Base-by-base conservation (phyloP, 2,797 vertebrate genomes). In the Varecia variegata region DNA sequence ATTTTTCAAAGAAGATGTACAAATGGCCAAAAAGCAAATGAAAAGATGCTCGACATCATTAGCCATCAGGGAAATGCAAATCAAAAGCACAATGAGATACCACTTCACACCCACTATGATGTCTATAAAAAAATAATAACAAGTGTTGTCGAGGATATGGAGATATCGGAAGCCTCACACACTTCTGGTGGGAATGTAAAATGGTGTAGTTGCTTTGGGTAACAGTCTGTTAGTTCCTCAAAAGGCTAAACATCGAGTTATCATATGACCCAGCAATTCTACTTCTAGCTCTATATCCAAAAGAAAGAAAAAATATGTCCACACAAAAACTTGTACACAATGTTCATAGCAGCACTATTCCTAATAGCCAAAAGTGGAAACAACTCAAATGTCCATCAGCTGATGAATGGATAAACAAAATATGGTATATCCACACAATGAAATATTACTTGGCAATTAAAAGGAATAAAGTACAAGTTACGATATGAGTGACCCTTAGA, bases 181-280 rank as follows among this genome's bases (percentile, higher is more conserved):
- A 94, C n/a, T 86, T 87, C 62, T 93, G 32, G 30, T 86, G 38
- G 43, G 30, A 91, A 83, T 94, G 21, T 77, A 90, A 95, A 94
- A 70, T 86, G 21, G n/a, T 52, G 30, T 62, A 35, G 11, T 56
- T 86, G 52, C 62, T 93, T 94, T 82, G 13, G 43, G 86, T 85
- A 94, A 94, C 45, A 76, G 35, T 79, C 47, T 87, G 38, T 13
- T 18, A 52, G 2, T 93, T 87, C 56, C 47, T 92, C 68, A 94
- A 62, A 94, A 86, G 35, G n/a, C n/a, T 91, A 47, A 92, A 70
- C 10, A 68, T 25, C 80, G 45, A 70, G 30, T 80, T 87, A 90
- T 7, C 27, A 27, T 68, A 56, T 84, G 52, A 82, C 50, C 25
- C 27, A 88, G 62, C 14, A 82, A 62, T 89, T 93, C 80, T 4